A percentile compares a stretch with the other conserved stretches of the same genome.
Evolutionary conservation across 1,140 invertebrate genomes (phyloP).

Genomic region (Aphaenogaster floridana): DNA sequence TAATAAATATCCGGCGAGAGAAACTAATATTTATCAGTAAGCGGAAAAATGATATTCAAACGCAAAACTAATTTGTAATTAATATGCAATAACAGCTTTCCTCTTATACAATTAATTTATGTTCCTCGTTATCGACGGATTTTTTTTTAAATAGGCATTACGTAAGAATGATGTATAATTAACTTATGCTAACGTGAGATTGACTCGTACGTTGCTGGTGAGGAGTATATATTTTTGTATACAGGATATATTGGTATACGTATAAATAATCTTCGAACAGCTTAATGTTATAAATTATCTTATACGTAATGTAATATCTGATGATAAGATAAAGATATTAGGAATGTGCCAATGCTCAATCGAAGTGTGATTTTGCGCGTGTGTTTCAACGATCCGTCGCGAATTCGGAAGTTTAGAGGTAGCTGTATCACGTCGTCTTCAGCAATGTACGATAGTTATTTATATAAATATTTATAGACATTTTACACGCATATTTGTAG

Average conservation of each 20-base stretch:
- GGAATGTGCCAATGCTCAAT: constrained; percentile 63
- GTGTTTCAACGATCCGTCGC: neutral
- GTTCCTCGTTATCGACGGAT: neutral
- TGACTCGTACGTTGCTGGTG: constrained; percentile 1
- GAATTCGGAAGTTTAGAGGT: constrained; percentile 7
- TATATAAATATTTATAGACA: constrained; percentile 52
- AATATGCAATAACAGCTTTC: neutral
- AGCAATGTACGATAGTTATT: constrained; percentile 27
- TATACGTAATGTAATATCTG: constrained; percentile 16
- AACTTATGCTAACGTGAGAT: constrained; percentile 11
- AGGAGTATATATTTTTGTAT: constrained; percentile 21
- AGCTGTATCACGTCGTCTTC: neutral
- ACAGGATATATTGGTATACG: neutral
- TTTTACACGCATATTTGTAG: constrained; percentile 62
- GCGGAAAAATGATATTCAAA: neutral
- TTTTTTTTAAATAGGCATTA: neutral
- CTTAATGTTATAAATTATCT: constrained; percentile 13
- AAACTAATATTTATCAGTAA: constrained; percentile 20
- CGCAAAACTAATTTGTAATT: constrained; percentile 4
- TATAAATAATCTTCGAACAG: constrained; percentile 28
- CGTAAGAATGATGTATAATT: neutral
- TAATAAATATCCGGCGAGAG: neutral
- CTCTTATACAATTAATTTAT: neutral
- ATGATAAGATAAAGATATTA: constrained; percentile 11
- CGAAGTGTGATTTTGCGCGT: constrained; percentile 25